phyloP scores from a whole-genome alignment of 2,888 invertebrate species.

The Spilarctia lutea region DNA sequence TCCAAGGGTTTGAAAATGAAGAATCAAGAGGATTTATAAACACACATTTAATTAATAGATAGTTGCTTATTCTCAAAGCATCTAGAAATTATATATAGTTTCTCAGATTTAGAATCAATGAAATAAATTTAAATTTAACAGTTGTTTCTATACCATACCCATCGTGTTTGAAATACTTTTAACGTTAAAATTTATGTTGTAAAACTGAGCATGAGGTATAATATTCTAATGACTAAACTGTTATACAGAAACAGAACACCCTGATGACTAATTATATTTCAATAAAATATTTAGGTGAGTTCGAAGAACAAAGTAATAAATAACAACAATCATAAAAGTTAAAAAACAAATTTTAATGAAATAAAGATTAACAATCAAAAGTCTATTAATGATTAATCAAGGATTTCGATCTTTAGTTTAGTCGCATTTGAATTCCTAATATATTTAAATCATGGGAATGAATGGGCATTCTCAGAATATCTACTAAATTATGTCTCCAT shows the following conservation, averaged over 20 bases:
- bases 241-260: constrained; percentile 38
- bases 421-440: constrained; percentile 68
- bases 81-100: neutral
- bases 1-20: neutral
- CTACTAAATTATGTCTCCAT: constrained; percentile 75
- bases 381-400: constrained; percentile 77
- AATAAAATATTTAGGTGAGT: constrained; percentile 42
- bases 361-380: constrained; percentile 71
- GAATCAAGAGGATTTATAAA: neutral
- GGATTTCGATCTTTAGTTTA: constrained; percentile 64
- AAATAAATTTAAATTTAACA: neutral
- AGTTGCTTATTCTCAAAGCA: neutral
- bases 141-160: neutral
- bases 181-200: neutral
- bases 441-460: constrained; percentile 71
- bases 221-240: neutral
- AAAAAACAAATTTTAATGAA: constrained; percentile 53
- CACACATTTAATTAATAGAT: neutral
- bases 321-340: constrained; percentile 49
- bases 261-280: constrained; percentile 46
- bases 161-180: neutral
- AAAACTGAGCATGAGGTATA: neutral
- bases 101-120: neutral
- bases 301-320: constrained; percentile 50
- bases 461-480: constrained; percentile 72